Percentiles rank a stretch among this genome's conserved stretches.
Conservation (phyloP, 1,140 invertebrate species). For the Hylaeus anthracinus region DNA sequence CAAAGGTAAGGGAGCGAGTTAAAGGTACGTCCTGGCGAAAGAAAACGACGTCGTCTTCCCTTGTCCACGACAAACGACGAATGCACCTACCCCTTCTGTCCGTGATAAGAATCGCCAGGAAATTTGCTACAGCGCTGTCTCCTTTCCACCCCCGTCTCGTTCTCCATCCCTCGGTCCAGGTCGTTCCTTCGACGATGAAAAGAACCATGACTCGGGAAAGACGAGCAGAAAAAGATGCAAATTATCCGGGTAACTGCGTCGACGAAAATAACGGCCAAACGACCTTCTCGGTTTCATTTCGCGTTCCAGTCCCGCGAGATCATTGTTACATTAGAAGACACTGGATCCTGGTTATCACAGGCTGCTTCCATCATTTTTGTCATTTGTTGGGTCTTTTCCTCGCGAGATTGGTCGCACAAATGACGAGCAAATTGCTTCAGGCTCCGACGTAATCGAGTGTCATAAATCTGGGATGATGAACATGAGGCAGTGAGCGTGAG, state of each 20-base stretch:
- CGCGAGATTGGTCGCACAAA: too few species aligned
- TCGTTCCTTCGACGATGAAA: slow-evolving; percentile 26
- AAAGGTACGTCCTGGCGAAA: slow-evolving; percentile 8
- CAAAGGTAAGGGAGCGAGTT: not conserved
- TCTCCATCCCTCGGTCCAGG: not conserved
- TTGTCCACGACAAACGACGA: slow-evolving; percentile 23
- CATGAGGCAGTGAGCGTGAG: too few species aligned
- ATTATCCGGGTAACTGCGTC: slow-evolving; percentile 44
- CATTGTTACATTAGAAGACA: not conserved
- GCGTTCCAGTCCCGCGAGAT: not conserved
- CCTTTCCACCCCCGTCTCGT: not conserved
- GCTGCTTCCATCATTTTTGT: not conserved
- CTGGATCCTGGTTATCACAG: too few species aligned
- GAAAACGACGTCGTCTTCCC: slow-evolving; percentile 27
- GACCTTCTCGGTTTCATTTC: slow-evolving; percentile 33
- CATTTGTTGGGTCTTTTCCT: too few species aligned
- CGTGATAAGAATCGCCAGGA: slow-evolving; percentile 37
- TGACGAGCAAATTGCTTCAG: too few species aligned
- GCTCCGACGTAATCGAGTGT: too few species aligned
- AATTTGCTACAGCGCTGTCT: slow-evolving; percentile 33
- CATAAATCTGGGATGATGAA: too few species aligned
- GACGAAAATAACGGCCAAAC: slow-evolving; percentile 36
- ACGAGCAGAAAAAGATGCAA: slow-evolving; percentile 47
- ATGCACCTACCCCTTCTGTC: not conserved
- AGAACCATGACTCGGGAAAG: slow-evolving; percentile 7